Percentiles rank a stretch among this genome's conserved stretches.
These are phyloP conservation scores for Pomatostomus ruficeps DNA, from an alignment of 2,113 vertebrate species.

Conservation along the genomic window DNA sequence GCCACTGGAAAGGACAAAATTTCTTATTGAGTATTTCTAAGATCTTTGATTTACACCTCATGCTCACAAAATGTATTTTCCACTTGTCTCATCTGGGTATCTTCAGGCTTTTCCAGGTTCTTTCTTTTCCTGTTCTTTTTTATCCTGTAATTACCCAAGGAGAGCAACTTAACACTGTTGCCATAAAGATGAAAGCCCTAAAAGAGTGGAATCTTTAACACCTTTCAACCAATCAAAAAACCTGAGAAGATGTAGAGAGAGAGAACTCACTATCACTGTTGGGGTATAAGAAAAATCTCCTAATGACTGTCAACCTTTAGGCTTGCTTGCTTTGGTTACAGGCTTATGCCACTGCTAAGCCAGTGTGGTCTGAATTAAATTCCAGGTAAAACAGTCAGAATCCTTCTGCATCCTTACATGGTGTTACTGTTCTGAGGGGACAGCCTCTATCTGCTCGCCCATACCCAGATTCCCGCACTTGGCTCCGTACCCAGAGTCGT, in stretches of 20 bases:
- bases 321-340: background rate
- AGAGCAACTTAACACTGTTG: background rate
- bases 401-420: conserved; percentile 42
- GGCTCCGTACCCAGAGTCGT: conserved; percentile 1
- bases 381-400: background rate
- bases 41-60: background rate
- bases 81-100: background rate
- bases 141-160: background rate
- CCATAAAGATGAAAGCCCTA: background rate
- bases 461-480: background rate
- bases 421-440: background rate
- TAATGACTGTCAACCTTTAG: background rate
- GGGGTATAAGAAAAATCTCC: background rate
- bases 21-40: background rate
- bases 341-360: background rate
- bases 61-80: background rate
- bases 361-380: background rate
- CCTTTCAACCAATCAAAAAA: background rate
- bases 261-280: background rate
- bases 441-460: background rate
- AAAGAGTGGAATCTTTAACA: background rate
- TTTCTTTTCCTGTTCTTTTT: background rate
- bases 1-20: background rate
- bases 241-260: background rate
- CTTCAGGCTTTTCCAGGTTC: background rate